Conservation (phyloP, 2,888 invertebrate genomes). For the Portevinia maculata region DNA sequence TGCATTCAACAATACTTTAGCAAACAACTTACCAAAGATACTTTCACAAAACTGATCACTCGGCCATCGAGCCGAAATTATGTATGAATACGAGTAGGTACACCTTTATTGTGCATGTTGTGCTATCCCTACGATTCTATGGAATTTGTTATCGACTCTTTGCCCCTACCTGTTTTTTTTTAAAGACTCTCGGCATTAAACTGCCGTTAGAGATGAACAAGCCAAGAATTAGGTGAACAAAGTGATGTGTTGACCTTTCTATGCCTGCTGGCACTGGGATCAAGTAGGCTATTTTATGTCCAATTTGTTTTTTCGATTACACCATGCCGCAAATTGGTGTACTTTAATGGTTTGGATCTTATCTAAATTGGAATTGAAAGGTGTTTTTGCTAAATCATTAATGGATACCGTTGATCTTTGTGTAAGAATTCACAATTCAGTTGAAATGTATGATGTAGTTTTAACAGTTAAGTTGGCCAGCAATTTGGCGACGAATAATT, state of each 20-base stretch:
- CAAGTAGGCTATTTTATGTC: slow-evolving; percentile 8
- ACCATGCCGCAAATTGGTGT: background rate
- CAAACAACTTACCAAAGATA: slow-evolving; percentile 38
- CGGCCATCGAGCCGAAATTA: slow-evolving; percentile 30
- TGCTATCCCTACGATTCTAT: slow-evolving; percentile 47
- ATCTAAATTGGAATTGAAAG: background rate
- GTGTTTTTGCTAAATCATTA: background rate
- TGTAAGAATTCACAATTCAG: too few relatives aligned
- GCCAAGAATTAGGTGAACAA: slow-evolving; percentile 25
- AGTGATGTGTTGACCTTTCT: slow-evolving; percentile 18
- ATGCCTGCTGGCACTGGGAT: background rate
- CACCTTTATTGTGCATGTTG: slow-evolving; percentile 23
- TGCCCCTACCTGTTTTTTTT: background rate
- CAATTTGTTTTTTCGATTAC: slow-evolving; percentile 25
- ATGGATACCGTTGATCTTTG: too few relatives aligned
- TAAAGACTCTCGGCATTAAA: slow-evolving; percentile 22
- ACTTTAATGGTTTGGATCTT: background rate
- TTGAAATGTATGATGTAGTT: too few relatives aligned
- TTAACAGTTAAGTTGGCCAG: background rate
- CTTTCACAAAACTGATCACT: slow-evolving; percentile 61
- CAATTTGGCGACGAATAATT: too few relatives aligned
- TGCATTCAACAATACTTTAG: slow-evolving; percentile 42
- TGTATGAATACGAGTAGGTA: background rate
- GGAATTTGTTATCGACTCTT: slow-evolving; percentile 15
- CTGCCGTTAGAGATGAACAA: slow-evolving; percentile 38